Conservation (phyloP, 1,140 invertebrate genomes). For the Vanessa atalanta region DNA sequence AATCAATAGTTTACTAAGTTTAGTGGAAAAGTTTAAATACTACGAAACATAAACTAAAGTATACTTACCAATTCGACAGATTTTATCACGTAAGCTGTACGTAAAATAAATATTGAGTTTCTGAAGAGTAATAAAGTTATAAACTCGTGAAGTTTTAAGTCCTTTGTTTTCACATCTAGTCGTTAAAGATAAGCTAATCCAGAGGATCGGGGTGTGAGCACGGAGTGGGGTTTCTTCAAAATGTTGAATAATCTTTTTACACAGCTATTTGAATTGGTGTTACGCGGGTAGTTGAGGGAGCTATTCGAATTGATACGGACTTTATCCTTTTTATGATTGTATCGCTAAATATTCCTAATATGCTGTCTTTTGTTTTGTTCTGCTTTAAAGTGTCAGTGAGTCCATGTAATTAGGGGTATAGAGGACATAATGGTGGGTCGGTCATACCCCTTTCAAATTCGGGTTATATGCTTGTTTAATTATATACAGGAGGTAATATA, state of each 20-base stretch:
- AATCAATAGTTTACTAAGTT: too few species aligned
- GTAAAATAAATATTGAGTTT: slow-evolving; percentile 4
- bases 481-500: too few species aligned
- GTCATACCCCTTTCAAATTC: too few species aligned
- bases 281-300: not conserved
- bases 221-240: slow-evolving; percentile 24
- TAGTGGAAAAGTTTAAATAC: too few species aligned
- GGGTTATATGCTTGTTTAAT: too few species aligned
- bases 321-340: too few species aligned
- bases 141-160: not conserved
- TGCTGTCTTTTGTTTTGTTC: not conserved
- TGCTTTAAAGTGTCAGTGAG: too few species aligned
- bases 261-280: slow-evolving; percentile 8
- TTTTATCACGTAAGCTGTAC: not conserved
- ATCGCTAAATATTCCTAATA: not conserved
- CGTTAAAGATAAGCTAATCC: slow-evolving; percentile 33
- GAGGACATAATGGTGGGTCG: too few species aligned
- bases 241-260: slow-evolving; percentile 16
- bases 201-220: slow-evolving; percentile 13
- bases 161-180: slow-evolving; percentile 23
- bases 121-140: not conserved
- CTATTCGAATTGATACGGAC: not conserved
- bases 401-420: too few species aligned
- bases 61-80: not conserved
- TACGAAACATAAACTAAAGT: too few species aligned